A percentile compares a stretch with the other conserved stretches of the same genome.
Conservation (phyloP, 2,888 invertebrate genomes). For the Pocota personata region DNA sequence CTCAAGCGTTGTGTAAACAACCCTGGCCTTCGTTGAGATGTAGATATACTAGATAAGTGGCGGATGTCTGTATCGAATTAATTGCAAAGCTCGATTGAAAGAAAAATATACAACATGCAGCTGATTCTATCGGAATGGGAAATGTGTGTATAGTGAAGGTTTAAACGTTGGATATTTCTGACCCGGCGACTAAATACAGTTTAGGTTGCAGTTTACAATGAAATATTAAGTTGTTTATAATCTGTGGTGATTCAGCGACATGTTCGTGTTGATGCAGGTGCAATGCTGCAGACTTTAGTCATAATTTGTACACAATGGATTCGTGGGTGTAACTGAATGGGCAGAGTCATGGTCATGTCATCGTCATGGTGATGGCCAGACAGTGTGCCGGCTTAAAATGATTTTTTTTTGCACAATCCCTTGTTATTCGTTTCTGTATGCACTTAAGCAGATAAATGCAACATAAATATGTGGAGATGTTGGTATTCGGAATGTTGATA, state of each 20-base stretch:
- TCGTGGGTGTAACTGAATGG: conserved; percentile 16
- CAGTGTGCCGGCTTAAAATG: not conserved
- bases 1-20: conserved; percentile 33
- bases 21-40: conserved; percentile 29
- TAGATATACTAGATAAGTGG: not conserved
- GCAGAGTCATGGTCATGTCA: conserved; percentile 5
- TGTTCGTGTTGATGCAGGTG: not conserved
- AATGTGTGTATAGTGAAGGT: conserved; percentile 1
- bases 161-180: not conserved
- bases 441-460: not conserved
- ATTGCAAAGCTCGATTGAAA: conserved; percentile 14
- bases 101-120: conserved; percentile 8
- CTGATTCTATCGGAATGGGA: conserved; percentile 19
- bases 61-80: conserved; percentile 41
- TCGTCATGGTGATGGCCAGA: not conserved
- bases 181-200: too few relatives aligned
- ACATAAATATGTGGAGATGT: not conserved
- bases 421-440: not conserved
- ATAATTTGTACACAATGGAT: not conserved
- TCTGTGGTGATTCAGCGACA: not conserved
- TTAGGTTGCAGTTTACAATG: not conserved
- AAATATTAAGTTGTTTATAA: not conserved
- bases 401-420: not conserved
- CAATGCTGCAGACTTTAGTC: not conserved
- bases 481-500: not conserved